Evolutionary conservation across 1,140 invertebrate species (phyloP).

Genomic region (Elysia chlorotica): DNA sequence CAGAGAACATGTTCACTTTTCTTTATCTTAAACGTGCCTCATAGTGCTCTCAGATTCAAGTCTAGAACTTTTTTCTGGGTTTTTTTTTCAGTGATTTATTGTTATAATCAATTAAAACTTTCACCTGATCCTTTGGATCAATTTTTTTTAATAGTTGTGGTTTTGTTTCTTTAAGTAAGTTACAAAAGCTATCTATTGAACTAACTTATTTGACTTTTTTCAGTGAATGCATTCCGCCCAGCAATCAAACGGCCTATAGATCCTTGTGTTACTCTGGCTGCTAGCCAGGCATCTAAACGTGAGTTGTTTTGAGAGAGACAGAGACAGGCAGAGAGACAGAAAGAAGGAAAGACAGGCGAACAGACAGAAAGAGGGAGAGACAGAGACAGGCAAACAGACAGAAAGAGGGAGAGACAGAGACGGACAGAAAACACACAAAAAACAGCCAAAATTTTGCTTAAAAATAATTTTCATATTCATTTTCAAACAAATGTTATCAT

Average conservation of each 20-base stretch:
- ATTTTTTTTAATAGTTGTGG: background rate
- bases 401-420: background rate
- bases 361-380: background rate
- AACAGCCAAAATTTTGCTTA: background rate
- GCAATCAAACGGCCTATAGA: slow-evolving; percentile 33
- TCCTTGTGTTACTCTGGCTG: slow-evolving; percentile 6
- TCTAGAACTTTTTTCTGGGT: background rate
- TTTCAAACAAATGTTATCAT: background rate
- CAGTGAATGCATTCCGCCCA: slow-evolving; percentile 48
- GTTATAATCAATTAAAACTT: background rate
- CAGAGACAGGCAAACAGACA: background rate
- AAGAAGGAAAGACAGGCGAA: background rate
- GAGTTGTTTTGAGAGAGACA: background rate
- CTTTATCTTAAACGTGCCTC: too few relatives aligned
- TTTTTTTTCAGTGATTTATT: background rate
- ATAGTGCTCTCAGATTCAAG: too few relatives aligned
- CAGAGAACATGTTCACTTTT: too few relatives aligned
- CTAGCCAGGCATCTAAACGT: background rate
- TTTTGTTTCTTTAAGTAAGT: background rate
- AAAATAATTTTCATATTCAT: background rate
- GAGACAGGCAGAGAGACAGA: background rate
- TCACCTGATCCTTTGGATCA: background rate
- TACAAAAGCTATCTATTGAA: background rate
- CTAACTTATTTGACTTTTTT: too few relatives aligned
- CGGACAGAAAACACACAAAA: background rate